Evolutionary conservation across 2,797 vertebrate genomes (phyloP).

Genomic region (Amniataba percoides): DNA sequence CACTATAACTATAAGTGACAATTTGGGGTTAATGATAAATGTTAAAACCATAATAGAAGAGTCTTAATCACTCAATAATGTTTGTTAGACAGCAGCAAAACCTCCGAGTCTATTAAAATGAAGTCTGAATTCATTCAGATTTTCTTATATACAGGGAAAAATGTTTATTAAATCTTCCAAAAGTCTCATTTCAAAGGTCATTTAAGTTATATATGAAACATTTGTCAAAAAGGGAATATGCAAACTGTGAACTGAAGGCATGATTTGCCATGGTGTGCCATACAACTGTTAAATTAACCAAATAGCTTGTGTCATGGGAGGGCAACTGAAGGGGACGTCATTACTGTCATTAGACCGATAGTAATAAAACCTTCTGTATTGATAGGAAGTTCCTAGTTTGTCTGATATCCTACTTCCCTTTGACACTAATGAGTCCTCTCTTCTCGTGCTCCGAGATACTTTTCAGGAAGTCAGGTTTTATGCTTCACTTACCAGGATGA

Average conservation of each 20-base stretch:
- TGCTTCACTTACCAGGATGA: conserved; percentile 52
- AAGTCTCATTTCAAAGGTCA: conserved; percentile 9
- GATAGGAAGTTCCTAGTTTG: conserved; percentile 17
- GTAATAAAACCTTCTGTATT: conserved; percentile 8
- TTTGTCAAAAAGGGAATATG: conserved; percentile 61
- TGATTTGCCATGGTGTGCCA: conserved; percentile 21
- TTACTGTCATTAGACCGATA: conserved; percentile 29
- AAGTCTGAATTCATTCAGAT: conserved; percentile 4
- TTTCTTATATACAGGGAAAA: not conserved
- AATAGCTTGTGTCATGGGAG: conserved; percentile 27
- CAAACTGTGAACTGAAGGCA: conserved; percentile 55
- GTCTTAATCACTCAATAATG: too few relatives aligned
- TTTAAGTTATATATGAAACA: conserved; percentile 1
- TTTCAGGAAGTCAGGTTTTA: conserved; percentile 57
- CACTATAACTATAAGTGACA: not conserved
- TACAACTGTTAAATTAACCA: conserved; percentile 34
- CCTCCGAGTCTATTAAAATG: not conserved
- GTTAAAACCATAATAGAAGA: too few relatives aligned
- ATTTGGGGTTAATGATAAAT: not conserved
- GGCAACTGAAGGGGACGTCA: conserved; percentile 15
- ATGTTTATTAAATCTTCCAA: not conserved
- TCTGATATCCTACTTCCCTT: conserved; percentile 35
- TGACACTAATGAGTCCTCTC: conserved; percentile 41
- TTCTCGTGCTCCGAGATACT: conserved; percentile 28
- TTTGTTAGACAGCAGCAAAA: too few relatives aligned